Evolutionary conservation across 2,888 invertebrate species (phyloP).

Genomic region (Stenolophus ochropezus): DNA sequence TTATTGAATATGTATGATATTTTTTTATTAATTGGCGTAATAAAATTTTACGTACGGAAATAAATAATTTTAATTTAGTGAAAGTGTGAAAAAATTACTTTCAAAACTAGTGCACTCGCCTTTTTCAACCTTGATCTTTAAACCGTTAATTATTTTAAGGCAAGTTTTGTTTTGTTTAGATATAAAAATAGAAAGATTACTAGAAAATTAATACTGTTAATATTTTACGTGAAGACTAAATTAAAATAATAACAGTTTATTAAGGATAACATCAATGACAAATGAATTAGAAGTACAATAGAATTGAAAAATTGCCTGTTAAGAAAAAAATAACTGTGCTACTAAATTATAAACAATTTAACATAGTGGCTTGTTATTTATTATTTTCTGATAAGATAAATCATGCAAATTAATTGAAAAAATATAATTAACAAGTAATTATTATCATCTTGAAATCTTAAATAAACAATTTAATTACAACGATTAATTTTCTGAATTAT

Average conservation of each 20-base stretch:
- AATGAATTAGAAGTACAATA: slow-evolving; percentile 13
- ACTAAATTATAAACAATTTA: slow-evolving; percentile 20
- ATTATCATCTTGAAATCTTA: not conserved
- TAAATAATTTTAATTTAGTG: slow-evolving; percentile 6
- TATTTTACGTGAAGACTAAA: not conserved
- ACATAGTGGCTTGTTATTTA: not conserved
- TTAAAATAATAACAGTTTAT: slow-evolving; percentile 35
- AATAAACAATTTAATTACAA: not conserved
- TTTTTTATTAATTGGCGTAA: not conserved
- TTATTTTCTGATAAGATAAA: not conserved
- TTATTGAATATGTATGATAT: not conserved
- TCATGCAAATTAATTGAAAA: not conserved
- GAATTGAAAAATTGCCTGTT: slow-evolving; percentile 1
- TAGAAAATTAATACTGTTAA: slow-evolving; percentile 21
- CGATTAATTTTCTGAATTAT: not conserved
- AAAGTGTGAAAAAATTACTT: slow-evolving; percentile 33
- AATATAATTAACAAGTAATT: not conserved
- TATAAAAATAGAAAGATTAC: not conserved
- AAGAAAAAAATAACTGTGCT: not conserved
- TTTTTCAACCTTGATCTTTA: slow-evolving; percentile 46
- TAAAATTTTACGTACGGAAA: slow-evolving; percentile 3
- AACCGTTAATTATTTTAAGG: slow-evolving; percentile 9
- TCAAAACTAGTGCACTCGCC: slow-evolving; percentile 21
- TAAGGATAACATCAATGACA: slow-evolving; percentile 27
- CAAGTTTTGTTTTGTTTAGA: not conserved